Conservation (phyloP, 2,888 invertebrate genomes). For the Empis livida region DNA sequence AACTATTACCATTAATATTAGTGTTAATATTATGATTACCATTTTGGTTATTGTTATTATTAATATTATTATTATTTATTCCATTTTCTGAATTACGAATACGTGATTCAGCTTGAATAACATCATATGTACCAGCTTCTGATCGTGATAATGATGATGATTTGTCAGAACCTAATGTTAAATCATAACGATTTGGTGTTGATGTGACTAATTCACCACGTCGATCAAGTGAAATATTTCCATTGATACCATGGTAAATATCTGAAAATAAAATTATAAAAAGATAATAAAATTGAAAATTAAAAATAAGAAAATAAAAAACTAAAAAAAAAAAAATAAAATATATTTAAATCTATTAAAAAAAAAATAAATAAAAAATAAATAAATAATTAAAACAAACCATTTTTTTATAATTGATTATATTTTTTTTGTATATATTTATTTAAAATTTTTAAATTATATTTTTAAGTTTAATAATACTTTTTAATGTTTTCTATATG, state of each 20-base stretch:
- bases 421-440: slow-evolving; percentile 6
- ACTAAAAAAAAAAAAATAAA: not conserved
- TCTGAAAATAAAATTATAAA: slow-evolving; percentile 17
- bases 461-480: not conserved
- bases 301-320: no score
- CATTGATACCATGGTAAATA: slow-evolving; percentile 34
- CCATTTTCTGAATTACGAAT: slow-evolving; percentile 5
- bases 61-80: slow-evolving; percentile 1
- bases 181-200: slow-evolving; percentile 29
- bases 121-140: slow-evolving; percentile 34
- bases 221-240: slow-evolving; percentile 35
- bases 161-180: slow-evolving; percentile 33
- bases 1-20: not conserved
- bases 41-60: not conserved
- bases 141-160: slow-evolving; percentile 34
- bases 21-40: slow-evolving; percentile 1
- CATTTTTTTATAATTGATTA: slow-evolving; percentile 5
- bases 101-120: slow-evolving; percentile 31
- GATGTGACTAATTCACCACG: slow-evolving; percentile 25
- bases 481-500: no score
- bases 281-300: slow-evolving; percentile 1
- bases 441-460: slow-evolving; percentile 4
- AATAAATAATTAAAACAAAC: slow-evolving; percentile 2
- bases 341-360: no score
- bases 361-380: not conserved